Evolutionary conservation across 2,888 invertebrate genomes (phyloP), one percentile per base, ranked within the genome.

Genomic region (Macaria notata): DNA sequence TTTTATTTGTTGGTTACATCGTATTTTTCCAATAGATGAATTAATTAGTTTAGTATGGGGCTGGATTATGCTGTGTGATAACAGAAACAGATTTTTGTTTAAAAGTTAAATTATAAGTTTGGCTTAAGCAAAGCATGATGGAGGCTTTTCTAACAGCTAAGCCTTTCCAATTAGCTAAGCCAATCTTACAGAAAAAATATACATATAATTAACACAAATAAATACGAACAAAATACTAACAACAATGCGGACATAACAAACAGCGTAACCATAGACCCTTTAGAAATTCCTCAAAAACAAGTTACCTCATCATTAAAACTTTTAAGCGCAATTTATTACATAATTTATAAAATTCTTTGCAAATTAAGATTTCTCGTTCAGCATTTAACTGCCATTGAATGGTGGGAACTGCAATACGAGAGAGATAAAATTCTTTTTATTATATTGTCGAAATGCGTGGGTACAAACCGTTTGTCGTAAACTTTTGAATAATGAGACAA

Each of bases 401-500:
- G 42, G 64, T 66, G 65, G 45, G 65, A 66, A 63, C 56, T 7
- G 56, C 47, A 55, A 51, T 50, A 44, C 46, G 46, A 54, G 43
- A 6, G 8, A 31, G 55, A 46, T 46, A 49, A 56, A 63, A 50
- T 55, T 62, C 39, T 59, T 59, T 64, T 59, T 43, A 62, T 62
- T 61, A 61, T 59, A 36, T 55, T 62, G 46, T 60, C 54, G 33
- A 61, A 63, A 59, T 61, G 46, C 59, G 60, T 66, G 62, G 49
- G 64, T 61, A 63, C 41, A 41, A 8, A 41, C 57, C 54, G 60
- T 52, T 61, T 59, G 9, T 43, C 46, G 50, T 44, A 49, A 46
- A 50, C 46, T 54, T 48, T 36, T 54, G 36, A 56, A 47, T 55
- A 29, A 59, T 51, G 58, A 55, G 53, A 59, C 52, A 55, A 49